Percentiles rank a stretch among this genome's conserved stretches.
These are phyloP conservation scores for Trichopria drosophilae DNA, from an alignment of 2,888 invertebrate genomes.

Conservation along the genomic window DNA sequence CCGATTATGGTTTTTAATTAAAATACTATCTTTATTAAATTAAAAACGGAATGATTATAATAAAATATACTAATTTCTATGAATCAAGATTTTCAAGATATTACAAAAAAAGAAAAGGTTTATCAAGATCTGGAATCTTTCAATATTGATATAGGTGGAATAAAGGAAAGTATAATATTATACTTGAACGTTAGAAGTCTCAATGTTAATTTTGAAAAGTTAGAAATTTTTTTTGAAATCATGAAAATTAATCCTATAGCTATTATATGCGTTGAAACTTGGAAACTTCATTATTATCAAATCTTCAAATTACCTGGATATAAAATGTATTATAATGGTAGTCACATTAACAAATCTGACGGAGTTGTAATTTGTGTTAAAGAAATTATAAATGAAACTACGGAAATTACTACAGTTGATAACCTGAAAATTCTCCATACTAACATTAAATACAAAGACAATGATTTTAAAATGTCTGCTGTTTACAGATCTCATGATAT, in stretches of 20 bases:
- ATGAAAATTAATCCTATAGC: neutral
- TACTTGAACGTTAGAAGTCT: conserved; percentile 9
- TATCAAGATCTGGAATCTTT: too few species aligned
- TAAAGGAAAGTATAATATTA: conserved; percentile 3
- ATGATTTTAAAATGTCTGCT: neutral
- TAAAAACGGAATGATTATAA: too few species aligned
- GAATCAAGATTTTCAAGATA: too few species aligned
- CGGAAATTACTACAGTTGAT: neutral
- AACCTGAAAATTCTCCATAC: neutral
- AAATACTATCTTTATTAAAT: too few species aligned
- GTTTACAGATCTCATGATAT: conserved; percentile 11
- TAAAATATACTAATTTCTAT: too few species aligned
- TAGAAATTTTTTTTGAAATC: conserved; percentile 8
- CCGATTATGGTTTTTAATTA: too few species aligned
- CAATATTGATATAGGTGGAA: too few species aligned
- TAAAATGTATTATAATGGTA: conserved; percentile 11
- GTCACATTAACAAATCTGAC: conserved; percentile 9
- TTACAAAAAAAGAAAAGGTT: too few species aligned
- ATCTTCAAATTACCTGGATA: neutral
- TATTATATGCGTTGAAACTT: conserved; percentile 12
- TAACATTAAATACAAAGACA: neutral
- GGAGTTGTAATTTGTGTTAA: conserved; percentile 5
- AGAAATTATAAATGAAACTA: neutral
- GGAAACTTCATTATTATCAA: neutral
- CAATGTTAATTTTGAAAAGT: conserved; percentile 5